Conservation (phyloP, 1,140 invertebrate genomes). For the Bombus balteatus region DNA sequence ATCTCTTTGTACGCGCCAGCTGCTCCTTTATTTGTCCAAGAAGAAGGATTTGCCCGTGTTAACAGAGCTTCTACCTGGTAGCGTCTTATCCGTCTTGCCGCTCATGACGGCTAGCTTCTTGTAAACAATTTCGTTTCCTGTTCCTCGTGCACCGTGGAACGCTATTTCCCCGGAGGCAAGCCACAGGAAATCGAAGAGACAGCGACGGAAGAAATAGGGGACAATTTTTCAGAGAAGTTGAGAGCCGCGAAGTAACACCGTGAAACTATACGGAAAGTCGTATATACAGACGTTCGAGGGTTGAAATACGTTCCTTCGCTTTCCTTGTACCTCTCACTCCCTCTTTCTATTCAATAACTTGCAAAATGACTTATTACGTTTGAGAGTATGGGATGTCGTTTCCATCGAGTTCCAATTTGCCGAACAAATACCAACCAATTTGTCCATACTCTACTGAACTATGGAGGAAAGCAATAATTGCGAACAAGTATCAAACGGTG, state of each 20-base stretch:
- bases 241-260: neutral
- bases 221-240: conserved; percentile 25
- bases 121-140: conserved; percentile 41
- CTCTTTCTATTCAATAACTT: neutral
- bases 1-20: conserved; percentile 1
- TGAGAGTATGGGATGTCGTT: neutral
- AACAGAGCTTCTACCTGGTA: neutral
- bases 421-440: neutral
- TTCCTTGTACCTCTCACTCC: neutral
- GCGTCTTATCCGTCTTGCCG: neutral
- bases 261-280: neutral
- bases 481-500: neutral
- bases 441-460: neutral
- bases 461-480: neutral
- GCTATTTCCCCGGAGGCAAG: neutral
- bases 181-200: neutral
- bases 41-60: neutral
- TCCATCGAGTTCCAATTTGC: neutral
- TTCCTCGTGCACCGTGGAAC: neutral
- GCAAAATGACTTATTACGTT: neutral
- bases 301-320: neutral
- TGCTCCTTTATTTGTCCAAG: conserved; percentile 1
- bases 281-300: neutral
- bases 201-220: conserved; percentile 11
- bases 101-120: neutral